phyloP scores from a whole-genome alignment of 2,113 vertebrate genomes.

The Vulpes vulpes region DNA sequence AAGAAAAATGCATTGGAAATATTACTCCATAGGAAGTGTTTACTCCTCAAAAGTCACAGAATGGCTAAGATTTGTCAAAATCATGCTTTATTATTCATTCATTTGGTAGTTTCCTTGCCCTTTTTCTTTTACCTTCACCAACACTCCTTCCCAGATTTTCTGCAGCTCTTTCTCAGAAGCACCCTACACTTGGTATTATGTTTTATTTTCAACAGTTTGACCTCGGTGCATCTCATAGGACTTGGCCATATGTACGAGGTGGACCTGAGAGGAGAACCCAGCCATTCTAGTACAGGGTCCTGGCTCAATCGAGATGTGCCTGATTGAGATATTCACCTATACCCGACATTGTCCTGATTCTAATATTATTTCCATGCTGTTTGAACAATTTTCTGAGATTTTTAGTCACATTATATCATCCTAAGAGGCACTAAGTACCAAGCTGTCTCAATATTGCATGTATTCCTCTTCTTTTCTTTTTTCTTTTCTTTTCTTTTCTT shows the following conservation, averaged over 20 bases:
- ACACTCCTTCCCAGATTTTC: not conserved
- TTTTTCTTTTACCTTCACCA: not conserved
- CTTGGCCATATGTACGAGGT: not conserved
- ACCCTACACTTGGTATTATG: not conserved
- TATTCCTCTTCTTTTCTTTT: not conserved
- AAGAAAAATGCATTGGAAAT: not conserved
- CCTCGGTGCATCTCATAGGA: not conserved
- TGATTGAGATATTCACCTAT: not conserved
- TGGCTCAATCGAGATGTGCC: not conserved
- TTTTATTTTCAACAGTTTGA: not conserved
- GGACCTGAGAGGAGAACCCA: too few relatives aligned
- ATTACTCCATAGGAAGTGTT: not conserved
- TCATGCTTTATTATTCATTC: not conserved
- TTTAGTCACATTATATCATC: not conserved
- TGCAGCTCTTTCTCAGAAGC: not conserved
- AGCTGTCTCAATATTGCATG: not conserved
- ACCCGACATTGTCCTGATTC: not conserved
- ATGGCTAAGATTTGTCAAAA: not conserved
- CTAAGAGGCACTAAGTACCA: not conserved
- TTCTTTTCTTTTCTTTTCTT: not conserved
- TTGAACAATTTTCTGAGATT: slow-evolving; percentile 14
- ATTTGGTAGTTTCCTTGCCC: not conserved
- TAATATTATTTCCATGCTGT: not conserved
- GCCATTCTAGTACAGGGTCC: not conserved
- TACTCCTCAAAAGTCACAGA: not conserved